Evolutionary conservation across 37 sponge, comb jelly and placozoan species (phyloP).

Genomic region (Haliclona indistincta): DNA sequence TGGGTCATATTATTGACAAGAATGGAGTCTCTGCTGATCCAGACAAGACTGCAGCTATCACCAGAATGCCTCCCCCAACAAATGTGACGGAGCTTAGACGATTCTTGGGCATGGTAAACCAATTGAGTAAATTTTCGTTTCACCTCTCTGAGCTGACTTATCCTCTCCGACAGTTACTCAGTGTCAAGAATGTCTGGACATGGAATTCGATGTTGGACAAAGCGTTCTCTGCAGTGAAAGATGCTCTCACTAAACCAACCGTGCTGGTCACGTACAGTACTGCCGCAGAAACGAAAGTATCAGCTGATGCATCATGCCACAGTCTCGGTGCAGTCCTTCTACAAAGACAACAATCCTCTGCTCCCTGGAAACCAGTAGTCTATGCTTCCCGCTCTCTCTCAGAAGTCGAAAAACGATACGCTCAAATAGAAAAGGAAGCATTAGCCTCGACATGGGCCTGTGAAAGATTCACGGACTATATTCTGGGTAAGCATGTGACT

Average conservation of each 20-base stretch:
- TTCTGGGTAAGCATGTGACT: conserved; percentile 23
- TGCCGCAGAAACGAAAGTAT: conserved; percentile 2
- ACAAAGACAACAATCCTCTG: background rate
- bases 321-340: conserved; percentile 35
- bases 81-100: conserved; percentile 16
- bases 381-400: conserved; percentile 44
- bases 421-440: conserved; percentile 61
- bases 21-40: conserved; percentile 33
- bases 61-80: conserved; percentile 23
- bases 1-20: conserved; percentile 38
- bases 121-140: conserved; percentile 39
- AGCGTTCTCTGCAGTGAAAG: conserved; percentile 24
- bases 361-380: conserved; percentile 29
- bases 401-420: conserved; percentile 34
- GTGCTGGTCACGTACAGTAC: conserved; percentile 20
- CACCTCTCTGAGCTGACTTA: conserved; percentile 20
- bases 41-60: conserved; percentile 24
- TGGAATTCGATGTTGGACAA: conserved; percentile 14
- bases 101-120: conserved; percentile 52
- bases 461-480: conserved; percentile 40
- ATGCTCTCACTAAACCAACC: conserved; percentile 36
- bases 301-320: conserved; percentile 38
- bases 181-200: conserved; percentile 9
- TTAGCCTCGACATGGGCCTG: conserved; percentile 48
- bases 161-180: conserved; percentile 32